phyloP scores from a whole-genome alignment of 2,888 invertebrate species.

The Selenia dentaria region DNA sequence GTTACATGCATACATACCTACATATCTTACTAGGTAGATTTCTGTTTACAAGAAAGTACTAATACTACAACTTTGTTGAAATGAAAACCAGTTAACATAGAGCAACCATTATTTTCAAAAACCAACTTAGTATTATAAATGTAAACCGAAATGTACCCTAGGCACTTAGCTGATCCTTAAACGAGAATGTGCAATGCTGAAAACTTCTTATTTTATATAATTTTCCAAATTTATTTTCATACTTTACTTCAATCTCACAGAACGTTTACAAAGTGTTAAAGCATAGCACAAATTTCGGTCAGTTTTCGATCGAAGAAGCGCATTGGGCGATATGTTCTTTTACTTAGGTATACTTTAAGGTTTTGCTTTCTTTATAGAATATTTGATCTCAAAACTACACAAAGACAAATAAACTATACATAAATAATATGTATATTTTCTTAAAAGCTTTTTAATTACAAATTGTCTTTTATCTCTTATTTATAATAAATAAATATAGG shows the following conservation, averaged over 20 bases:
- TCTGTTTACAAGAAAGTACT: constrained; percentile 69
- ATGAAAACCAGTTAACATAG: constrained; percentile 9
- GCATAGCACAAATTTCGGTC: constrained; percentile 67
- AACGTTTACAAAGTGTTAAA: constrained; percentile 51
- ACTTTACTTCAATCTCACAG: constrained; percentile 71
- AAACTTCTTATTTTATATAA: constrained; percentile 73
- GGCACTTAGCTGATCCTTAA: constrained; percentile 75
- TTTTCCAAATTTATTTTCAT: constrained; percentile 73
- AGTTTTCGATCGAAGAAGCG: constrained; percentile 51
- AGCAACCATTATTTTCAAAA: no score
- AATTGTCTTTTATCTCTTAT: no score
- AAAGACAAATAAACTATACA: no score
- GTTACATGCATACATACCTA: constrained; percentile 79
- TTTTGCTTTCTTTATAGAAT: constrained; percentile 11
- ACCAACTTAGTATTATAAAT: no score
- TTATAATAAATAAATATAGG: no score
- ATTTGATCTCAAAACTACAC: no score
- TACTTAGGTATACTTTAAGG: constrained; percentile 11
- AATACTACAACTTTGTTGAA: background rate
- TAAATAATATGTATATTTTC: no score
- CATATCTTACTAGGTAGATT: constrained; percentile 68
- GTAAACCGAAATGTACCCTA: constrained; percentile 70
- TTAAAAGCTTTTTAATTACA: no score
- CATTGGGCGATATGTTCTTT: constrained; percentile 54
- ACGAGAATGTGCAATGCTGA: constrained; percentile 83